Conservation (phyloP, 2,113 vertebrate genomes). For the Silurus asotus region DNA sequence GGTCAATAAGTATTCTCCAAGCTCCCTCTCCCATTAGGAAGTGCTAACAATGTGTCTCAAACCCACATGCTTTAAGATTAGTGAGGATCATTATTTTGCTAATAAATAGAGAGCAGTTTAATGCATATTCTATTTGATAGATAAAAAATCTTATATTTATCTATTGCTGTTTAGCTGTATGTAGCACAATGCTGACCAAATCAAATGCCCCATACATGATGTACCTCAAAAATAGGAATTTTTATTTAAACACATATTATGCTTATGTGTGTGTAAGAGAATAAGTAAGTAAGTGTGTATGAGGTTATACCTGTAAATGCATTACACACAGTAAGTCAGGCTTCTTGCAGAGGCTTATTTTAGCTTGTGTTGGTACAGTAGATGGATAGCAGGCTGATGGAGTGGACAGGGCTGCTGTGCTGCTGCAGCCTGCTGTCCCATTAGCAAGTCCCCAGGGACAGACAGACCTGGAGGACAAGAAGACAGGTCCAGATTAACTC, state of each 20-base stretch:
- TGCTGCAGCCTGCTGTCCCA: slow-evolving; percentile 77
- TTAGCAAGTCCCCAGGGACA: slow-evolving; percentile 78
- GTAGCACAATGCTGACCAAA: neutral
- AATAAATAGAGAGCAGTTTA: slow-evolving; percentile 33
- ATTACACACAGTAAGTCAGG: slow-evolving; percentile 54
- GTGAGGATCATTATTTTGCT: slow-evolving; percentile 36
- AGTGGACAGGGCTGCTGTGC: slow-evolving; percentile 70
- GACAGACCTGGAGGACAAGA: slow-evolving; percentile 71
- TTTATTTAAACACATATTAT: neutral
- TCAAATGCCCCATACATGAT: neutral
- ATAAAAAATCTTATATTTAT: slow-evolving; percentile 23
- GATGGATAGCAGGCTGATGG: slow-evolving; percentile 64
- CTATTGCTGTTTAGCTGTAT: neutral
- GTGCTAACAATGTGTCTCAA: slow-evolving; percentile 69
- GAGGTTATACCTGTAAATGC: slow-evolving; percentile 29
- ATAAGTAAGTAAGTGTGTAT: neutral
- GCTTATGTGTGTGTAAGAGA: neutral
- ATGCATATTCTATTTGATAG: slow-evolving; percentile 32
- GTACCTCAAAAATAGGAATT: neutral
- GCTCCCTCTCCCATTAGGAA: slow-evolving; percentile 61
- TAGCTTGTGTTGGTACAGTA: slow-evolving; percentile 60
- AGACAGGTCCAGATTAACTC: slow-evolving; percentile 85
- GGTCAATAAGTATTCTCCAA: slow-evolving; percentile 77
- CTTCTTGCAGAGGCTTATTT: slow-evolving; percentile 52
- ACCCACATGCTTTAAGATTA: slow-evolving; percentile 33